Conservation (phyloP, 2,113 vertebrate species). For the Meriones unguiculatus region DNA sequence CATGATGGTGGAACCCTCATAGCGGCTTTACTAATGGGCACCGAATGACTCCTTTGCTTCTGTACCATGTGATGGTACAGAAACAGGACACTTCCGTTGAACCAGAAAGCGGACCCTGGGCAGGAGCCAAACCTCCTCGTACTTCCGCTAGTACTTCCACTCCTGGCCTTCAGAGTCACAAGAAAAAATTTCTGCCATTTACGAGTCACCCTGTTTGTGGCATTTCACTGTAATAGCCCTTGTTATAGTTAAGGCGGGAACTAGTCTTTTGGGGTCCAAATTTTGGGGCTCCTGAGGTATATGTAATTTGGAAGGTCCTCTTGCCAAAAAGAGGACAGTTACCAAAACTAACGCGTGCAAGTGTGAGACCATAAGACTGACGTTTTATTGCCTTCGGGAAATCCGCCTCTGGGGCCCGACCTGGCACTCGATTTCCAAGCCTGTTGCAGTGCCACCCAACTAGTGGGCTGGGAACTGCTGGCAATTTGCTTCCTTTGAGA, state of each 20-base stretch:
- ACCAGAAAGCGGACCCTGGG: not conserved
- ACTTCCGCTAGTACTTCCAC: not conserved
- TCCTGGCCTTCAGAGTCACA: not conserved
- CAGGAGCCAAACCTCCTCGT: not conserved
- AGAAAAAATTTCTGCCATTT: not conserved
- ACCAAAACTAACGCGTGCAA: not conserved
- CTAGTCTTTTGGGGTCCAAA: not conserved
- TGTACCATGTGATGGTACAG: not conserved
- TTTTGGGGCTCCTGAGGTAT: not conserved
- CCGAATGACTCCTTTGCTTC: not conserved
- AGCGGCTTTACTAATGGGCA: not conserved
- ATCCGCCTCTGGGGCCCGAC: not conserved
- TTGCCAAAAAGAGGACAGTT: not conserved
- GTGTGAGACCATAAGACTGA: not conserved
- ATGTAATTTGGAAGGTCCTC: not conserved
- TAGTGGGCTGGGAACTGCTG: not conserved
- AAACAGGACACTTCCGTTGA: not conserved
- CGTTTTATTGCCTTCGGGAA: not conserved
- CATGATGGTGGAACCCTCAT: not conserved
- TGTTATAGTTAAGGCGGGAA: not conserved
- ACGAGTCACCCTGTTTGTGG: not conserved
- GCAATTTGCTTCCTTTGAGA: constrained; percentile 46
- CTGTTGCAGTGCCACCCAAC: not conserved
- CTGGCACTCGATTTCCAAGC: not conserved
- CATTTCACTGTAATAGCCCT: too few relatives aligned